Base-by-base conservation (phyloP, 1,140 invertebrate genomes). In the Cotesia glomerata region DNA sequence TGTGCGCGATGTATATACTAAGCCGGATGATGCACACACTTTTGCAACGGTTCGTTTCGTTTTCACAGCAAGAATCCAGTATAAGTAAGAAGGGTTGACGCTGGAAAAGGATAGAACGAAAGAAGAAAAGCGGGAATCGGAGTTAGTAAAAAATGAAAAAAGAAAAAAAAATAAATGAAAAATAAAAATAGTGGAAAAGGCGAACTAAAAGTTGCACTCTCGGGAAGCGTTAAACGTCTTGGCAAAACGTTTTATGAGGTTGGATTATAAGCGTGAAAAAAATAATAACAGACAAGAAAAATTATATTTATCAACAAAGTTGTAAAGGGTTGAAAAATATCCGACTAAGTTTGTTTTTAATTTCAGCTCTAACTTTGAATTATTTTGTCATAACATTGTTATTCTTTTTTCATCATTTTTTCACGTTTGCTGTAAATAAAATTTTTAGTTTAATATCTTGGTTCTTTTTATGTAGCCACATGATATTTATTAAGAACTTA, bases 171-270 rank as follows among this genome's bases (percentile, higher is more conserved):
- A n/a, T 32, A 5, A 13, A 26, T 26, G 32, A 16, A 61, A 67
- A 67, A 52, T 67, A 67, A 67, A 67, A 67, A 67, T 54, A 49
- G 32, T 34, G 5, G 34, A 35, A 18, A 36, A 35, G 26, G 59
- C 26, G 35, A 62, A 7, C 59, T 62, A 35, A 62, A 62, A 35
- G 7, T 62, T 35, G 35, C 35, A 45, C 39, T 45, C 39, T 62
- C 11, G 35, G 26, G 65, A 67, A 67, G 49, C 65, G 51, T 67
- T 67, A 54, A 67, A 54, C 51, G 65, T 51, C 65, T 67, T 67
- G 65, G 49, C 45, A 67, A 67, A 54, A 35, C 65, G 51, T 67
- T 67, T 54, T 67, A 67, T 54, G 65, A 45, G 62, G 39, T 64
- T 11, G 34, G 62, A 64, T 64, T 64, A 67, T 67, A 35, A n/a